phyloP scores from a whole-genome alignment of 2,888 invertebrate genomes.

The Chrysotoxum bicinctum region DNA sequence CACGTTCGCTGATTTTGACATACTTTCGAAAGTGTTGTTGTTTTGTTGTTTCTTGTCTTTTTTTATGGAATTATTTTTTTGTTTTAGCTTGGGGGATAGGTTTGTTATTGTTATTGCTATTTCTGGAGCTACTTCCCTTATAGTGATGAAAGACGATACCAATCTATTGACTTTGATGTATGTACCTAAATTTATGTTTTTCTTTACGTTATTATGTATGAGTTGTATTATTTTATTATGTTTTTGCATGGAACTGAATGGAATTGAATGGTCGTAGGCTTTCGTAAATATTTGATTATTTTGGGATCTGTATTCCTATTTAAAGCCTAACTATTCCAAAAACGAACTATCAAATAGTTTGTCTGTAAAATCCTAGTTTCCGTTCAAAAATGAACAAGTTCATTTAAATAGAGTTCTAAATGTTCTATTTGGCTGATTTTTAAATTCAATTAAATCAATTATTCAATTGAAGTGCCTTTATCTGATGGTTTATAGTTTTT shows the following conservation, averaged over 20 bases:
- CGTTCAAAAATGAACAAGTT: no score
- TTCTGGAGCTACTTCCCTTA: constrained; percentile 9
- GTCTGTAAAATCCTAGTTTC: no score
- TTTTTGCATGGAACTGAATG: not conserved
- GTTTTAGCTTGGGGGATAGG: not conserved
- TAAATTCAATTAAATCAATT: no score
- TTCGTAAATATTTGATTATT: not conserved
- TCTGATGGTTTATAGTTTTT: no score
- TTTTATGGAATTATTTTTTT: not conserved
- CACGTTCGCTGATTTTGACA: constrained; percentile 74
- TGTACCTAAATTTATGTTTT: not conserved
- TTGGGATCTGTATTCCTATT: no score
- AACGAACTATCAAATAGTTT: no score
- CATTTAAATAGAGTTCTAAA: no score
- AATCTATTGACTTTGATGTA: constrained; percentile 1
- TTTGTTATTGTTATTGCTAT: constrained; percentile 23
- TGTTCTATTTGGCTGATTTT: no score
- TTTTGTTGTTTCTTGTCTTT: constrained; percentile 15
- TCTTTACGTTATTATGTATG: not conserved
- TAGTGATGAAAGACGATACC: constrained; percentile 8
- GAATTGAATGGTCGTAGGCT: not conserved
- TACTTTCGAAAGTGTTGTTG: constrained; percentile 61
- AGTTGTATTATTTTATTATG: not conserved
- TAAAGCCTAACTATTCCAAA: no score
- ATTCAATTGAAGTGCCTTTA: no score